Evolutionary conservation across 2,888 invertebrate species (phyloP).

Genomic region (Sabellastarte sp.): DNA sequence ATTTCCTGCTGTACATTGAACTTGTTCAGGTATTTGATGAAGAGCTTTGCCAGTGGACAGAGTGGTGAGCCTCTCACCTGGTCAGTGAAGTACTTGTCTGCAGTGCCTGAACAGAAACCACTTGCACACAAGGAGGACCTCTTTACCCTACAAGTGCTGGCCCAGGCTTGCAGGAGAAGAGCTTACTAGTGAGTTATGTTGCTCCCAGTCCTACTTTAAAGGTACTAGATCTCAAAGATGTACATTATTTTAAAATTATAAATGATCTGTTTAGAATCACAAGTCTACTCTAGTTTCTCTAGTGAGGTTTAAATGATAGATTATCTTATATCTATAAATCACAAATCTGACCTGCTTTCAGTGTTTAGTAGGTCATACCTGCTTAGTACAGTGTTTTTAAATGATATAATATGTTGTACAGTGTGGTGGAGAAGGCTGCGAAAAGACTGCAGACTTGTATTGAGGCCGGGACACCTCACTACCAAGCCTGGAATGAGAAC

Average conservation of each 20-base stretch:
- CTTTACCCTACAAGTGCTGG: not conserved
- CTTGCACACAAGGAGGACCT: not conserved
- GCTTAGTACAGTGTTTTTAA: too few species aligned
- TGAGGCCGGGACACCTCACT: constrained; percentile 53
- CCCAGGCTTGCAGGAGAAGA: not conserved
- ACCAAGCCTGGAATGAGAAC: constrained; percentile 84
- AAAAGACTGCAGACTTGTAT: not conserved
- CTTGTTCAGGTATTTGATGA: constrained; percentile 15
- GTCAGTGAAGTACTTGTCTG: constrained; percentile 12
- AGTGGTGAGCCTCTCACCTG: constrained; percentile 4
- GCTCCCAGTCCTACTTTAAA: too few species aligned
- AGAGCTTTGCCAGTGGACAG: constrained; percentile 8
- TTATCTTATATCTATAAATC: too few species aligned
- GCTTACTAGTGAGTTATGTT: not conserved
- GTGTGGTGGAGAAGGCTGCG: not conserved
- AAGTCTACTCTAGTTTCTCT: too few species aligned
- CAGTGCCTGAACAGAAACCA: not conserved
- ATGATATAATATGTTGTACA: not conserved
- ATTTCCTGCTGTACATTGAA: too few species aligned
- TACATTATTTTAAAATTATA: too few species aligned
- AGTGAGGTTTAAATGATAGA: too few species aligned
- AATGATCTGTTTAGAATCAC: too few species aligned
- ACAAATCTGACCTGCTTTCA: too few species aligned
- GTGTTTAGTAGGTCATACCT: too few species aligned
- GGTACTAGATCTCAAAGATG: too few species aligned